Conservation (phyloP, 2,797 vertebrate species). For the Bufotes viridis region DNA sequence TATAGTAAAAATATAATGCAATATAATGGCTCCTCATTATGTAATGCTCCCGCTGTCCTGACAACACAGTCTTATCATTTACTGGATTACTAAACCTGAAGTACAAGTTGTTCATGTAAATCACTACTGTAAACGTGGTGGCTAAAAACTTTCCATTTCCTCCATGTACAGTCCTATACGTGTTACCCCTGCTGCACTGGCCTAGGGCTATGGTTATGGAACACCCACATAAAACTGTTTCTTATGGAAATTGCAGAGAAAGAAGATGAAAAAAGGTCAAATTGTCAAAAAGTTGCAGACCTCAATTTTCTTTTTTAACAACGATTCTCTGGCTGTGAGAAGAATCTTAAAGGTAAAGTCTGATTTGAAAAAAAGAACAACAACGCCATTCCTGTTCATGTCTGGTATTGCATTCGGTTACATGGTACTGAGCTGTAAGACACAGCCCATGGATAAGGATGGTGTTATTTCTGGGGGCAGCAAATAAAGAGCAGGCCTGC, state of each 20-base stretch:
- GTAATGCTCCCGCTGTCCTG: neutral
- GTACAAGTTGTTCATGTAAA: neutral
- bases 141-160: neutral
- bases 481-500: too few species aligned
- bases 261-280: neutral
- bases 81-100: constrained; percentile 6
- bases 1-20: neutral
- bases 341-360: neutral
- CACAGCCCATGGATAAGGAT: too few species aligned
- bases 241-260: neutral
- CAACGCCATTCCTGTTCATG: too few species aligned
- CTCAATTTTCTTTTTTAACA: neutral
- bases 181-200: too few species aligned
- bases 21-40: too few species aligned
- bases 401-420: too few species aligned
- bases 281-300: neutral
- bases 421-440: too few species aligned
- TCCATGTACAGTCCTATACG: neutral
- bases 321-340: neutral
- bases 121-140: neutral
- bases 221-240: neutral
- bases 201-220: neutral
- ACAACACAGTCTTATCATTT: neutral
- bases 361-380: neutral
- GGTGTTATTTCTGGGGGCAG: too few species aligned